These are phyloP conservation scores for Eurytoma adleriae DNA, from an alignment of 2,888 invertebrate species.

Conservation along the genomic window DNA sequence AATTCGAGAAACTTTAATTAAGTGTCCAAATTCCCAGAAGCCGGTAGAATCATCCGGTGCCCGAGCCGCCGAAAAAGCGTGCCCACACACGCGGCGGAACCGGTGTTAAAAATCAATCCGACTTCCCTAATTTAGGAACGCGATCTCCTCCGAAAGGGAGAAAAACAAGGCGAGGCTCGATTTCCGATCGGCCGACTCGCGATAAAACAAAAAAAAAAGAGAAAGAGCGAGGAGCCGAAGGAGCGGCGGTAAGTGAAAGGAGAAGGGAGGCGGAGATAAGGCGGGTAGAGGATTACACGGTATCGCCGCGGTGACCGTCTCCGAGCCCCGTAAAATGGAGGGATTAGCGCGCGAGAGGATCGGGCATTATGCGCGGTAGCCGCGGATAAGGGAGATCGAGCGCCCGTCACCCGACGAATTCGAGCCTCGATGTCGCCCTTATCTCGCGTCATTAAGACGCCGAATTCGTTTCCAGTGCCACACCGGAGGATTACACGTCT, in stretches of 20 bases:
- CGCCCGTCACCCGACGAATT: not conserved
- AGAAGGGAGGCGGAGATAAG: conserved; percentile 15
- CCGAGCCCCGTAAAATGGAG: conserved; percentile 39
- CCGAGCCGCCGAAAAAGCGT: not conserved
- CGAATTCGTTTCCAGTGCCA: no score
- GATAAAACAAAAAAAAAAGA: not conserved
- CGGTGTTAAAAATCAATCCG: conserved; percentile 55
- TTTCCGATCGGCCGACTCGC: conserved; percentile 3
- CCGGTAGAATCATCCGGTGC: conserved; percentile 1
- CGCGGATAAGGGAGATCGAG: not conserved
- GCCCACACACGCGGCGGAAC: conserved; percentile 46
- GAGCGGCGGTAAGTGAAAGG: conserved; percentile 19
- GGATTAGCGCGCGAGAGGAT: conserved; percentile 35
- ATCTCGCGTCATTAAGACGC: no score
- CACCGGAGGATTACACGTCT: no score
- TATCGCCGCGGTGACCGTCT: not conserved
- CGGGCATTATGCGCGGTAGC: not conserved
- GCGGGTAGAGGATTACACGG: conserved; percentile 27
- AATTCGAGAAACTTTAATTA: conserved; percentile 48
- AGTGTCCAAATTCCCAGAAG: conserved; percentile 50
- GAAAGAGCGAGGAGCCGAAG: not conserved
- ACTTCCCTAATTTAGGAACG: conserved; percentile 55
- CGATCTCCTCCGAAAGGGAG: conserved; percentile 23
- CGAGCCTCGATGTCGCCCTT: no score
- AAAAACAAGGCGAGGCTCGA: conserved; percentile 5